Evolutionary conservation across 2,888 invertebrate species (phyloP), one percentile per base, ranked within the genome.

Genomic region (Drosophila stalkeri): DNA sequence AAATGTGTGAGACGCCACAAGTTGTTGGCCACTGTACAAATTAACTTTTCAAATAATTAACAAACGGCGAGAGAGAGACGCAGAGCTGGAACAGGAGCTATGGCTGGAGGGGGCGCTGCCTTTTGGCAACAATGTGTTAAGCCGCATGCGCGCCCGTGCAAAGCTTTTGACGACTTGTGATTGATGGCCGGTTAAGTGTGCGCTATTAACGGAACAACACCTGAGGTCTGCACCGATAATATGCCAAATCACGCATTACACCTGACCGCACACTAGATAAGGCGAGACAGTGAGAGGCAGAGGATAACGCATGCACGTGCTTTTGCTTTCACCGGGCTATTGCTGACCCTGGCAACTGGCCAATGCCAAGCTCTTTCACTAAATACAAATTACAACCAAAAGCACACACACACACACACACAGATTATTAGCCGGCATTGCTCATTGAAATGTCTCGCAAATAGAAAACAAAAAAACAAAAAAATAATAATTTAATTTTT

Each of bases 101-200:
- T 14, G 1, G 27, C 27, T 27, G 6, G 1, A 6, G 27, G 4
- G 35, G 27, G 51, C 6, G 4, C 16, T 44, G 31, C 27, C n/a
- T 31, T 49, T 49, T 49, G 72, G 47, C 46, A 66, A 60, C 44
- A 55, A 31, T 43, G 60, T 44, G 64, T 46, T 54, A 57, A 43
- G 57, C 57, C 70, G 70, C 66, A 31, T 77, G 75, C 70, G 75
- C 46, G 78, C 46, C 51, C 51, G 43, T 35, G 43, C 62, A 12
- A 64, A 67, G 64, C 55, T 57, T 37, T 59, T 63, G 62, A 43
- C 12, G 55, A 54, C 44, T 51, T 60, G 23, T 74, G 70, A 74
- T 74, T 77, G 78, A 77, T 70, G 52, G 46, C 9, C 52, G 52
- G 1, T 43, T 43, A 31, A 8, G 27, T 20, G 43, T 33, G 8